Conservation (phyloP, 2,797 vertebrate genomes). For the Danio jaintianensis region DNA sequence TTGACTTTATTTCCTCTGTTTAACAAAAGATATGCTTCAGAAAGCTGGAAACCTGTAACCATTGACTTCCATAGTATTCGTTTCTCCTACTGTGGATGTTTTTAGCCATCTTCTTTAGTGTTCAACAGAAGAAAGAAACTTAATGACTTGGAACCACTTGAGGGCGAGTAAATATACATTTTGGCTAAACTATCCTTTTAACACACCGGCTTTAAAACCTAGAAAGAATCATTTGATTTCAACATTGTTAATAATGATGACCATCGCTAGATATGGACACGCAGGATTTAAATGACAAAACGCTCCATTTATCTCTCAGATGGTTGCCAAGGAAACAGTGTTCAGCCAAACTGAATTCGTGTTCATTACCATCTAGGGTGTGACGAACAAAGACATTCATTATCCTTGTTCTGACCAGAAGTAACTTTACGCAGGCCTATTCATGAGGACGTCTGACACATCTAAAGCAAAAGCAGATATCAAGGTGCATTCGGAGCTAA, state of each 20-base stretch:
- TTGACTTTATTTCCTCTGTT: no score
- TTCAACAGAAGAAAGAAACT: no score
- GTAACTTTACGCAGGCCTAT: constrained; percentile 54
- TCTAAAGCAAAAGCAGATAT: constrained; percentile 51
- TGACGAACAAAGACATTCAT: constrained; percentile 59
- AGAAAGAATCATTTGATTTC: constrained; percentile 20
- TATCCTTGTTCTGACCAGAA: constrained; percentile 48
- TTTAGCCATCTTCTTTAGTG: no score
- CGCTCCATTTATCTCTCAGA: constrained; percentile 46
- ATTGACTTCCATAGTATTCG: no score
- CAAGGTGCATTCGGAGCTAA: constrained; percentile 10
- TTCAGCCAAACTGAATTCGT: constrained; percentile 50
- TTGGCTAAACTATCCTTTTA: background rate
- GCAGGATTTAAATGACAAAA: constrained; percentile 53
- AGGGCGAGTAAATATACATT: no score
- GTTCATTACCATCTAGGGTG: constrained; percentile 55
- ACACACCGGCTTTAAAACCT: background rate
- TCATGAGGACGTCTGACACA: constrained; percentile 47
- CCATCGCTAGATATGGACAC: constrained; percentile 34
- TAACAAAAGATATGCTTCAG: no score
- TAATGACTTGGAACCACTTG: no score
- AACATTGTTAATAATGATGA: constrained; percentile 36
- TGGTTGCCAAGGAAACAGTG: constrained; percentile 63
- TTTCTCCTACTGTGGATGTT: no score
- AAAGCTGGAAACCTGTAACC: no score